phyloP scores from a whole-genome alignment of 2,113 vertebrate species.

The Ceyx margarethae region DNA sequence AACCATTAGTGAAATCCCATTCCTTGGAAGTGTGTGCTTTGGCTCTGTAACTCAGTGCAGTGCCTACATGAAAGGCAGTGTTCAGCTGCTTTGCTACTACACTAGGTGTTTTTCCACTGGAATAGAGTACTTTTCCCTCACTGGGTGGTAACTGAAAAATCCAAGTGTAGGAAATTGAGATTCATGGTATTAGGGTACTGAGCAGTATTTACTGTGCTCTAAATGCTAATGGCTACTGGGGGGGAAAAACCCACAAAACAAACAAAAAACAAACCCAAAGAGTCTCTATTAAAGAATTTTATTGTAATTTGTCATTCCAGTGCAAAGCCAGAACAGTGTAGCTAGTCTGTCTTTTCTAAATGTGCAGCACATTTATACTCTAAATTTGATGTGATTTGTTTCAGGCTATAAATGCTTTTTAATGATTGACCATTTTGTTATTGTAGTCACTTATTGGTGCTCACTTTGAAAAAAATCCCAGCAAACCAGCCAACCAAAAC shows the following conservation, averaged over 20 bases:
- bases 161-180: background rate
- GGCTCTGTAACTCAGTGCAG: background rate
- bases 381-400: background rate
- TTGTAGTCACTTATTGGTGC: fast-evolving
- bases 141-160: background rate
- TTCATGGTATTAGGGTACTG: background rate
- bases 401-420: background rate
- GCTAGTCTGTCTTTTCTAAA: background rate
- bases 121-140: background rate
- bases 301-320: background rate
- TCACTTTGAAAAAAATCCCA: background rate
- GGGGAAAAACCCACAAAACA: background rate
- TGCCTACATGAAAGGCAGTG: background rate
- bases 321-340: background rate
- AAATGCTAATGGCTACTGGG: background rate
- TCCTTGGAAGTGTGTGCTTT: background rate
- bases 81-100: background rate
- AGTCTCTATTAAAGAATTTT: background rate
- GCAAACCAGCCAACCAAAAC: background rate
- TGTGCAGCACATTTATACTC: background rate
- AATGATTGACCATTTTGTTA: background rate
- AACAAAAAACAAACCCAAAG: background rate
- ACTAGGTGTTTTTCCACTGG: background rate
- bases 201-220: background rate
- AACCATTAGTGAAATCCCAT: background rate